These are phyloP conservation scores for Caradrina clavipalpis DNA, from an alignment of 2,888 invertebrate species.

Conservation along the genomic window DNA sequence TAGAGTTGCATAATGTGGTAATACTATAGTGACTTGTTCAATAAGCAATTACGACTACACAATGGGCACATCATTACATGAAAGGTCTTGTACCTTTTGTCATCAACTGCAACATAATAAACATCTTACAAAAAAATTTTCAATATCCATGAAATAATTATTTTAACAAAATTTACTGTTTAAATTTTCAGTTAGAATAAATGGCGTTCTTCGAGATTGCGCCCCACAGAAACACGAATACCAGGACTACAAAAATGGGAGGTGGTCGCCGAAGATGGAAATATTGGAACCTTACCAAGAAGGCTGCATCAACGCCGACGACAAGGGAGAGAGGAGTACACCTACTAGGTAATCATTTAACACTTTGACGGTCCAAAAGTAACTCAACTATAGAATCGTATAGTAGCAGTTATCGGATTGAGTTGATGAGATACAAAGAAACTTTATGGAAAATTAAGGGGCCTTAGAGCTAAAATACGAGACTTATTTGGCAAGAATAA, in stretches of 20 bases:
- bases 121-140: slow-evolving; percentile 8
- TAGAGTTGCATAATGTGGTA: slow-evolving; percentile 9
- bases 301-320: slow-evolving; percentile 92
- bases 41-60: slow-evolving; percentile 16
- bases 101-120: slow-evolving; percentile 16
- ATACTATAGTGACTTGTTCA: slow-evolving; percentile 14
- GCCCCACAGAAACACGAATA: slow-evolving; percentile 93
- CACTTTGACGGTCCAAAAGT: neutral
- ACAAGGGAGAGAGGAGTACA: slow-evolving; percentile 92
- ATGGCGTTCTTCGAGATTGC: slow-evolving; percentile 93
- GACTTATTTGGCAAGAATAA: neutral
- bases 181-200: slow-evolving; percentile 89
- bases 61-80: slow-evolving; percentile 27
- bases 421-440: neutral
- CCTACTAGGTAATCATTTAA: slow-evolving; percentile 85
- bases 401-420: neutral
- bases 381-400: neutral
- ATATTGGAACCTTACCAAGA: slow-evolving; percentile 93
- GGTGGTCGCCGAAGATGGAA: slow-evolving; percentile 92
- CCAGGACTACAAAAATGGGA: slow-evolving; percentile 91
- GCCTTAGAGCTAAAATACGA: neutral
- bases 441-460: neutral
- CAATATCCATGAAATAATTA: neutral
- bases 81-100: neutral
- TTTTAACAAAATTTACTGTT: neutral